A percentile compares a stretch with the other conserved stretches of the same genome.
phyloP scores from a whole-genome alignment of 2,113 vertebrate species.

The Psittacus erithacus region DNA sequence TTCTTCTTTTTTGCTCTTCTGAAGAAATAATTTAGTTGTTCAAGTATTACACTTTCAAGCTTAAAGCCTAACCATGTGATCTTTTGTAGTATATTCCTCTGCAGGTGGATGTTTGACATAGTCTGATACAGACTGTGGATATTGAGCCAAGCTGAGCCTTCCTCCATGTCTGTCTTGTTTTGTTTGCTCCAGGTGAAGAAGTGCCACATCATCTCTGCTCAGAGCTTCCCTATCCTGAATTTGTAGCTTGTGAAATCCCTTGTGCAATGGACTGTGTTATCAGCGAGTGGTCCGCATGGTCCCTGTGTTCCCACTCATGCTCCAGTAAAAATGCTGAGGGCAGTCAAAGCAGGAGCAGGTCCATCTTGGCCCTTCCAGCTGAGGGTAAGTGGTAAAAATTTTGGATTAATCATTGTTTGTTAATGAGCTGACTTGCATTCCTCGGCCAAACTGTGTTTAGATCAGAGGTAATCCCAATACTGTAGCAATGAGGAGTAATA shows the following conservation, averaged over 20 bases:
- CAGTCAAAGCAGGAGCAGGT: slow-evolving; percentile 86
- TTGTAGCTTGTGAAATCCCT: slow-evolving; percentile 81
- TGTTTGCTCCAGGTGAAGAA: slow-evolving; percentile 76
- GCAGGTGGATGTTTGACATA: not conserved
- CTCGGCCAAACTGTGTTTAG: not conserved
- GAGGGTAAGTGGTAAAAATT: slow-evolving; percentile 78
- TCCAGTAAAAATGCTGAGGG: slow-evolving; percentile 86
- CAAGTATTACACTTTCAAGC: not conserved
- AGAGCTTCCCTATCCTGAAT: slow-evolving; percentile 67
- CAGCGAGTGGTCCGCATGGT: slow-evolving; percentile 89
- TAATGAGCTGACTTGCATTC: not conserved
- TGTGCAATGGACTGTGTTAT: slow-evolving; percentile 89
- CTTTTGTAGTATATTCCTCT: not conserved
- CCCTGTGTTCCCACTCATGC: slow-evolving; percentile 90
- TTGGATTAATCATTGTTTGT: not conserved
- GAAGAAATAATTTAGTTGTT: not conserved
- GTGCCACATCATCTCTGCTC: slow-evolving; percentile 79
- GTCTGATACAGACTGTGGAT: not conserved
- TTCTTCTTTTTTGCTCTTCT: not conserved
- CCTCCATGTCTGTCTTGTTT: not conserved
- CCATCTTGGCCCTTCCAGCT: slow-evolving; percentile 86
- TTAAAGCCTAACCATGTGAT: not conserved
- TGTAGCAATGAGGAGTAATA: not conserved
- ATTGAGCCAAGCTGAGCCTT: not conserved
- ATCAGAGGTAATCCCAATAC: not conserved